Evolutionary conservation across 2,113 vertebrate genomes (phyloP), one percentile per base, ranked within the genome.

Genomic region (Vicugna pacos): DNA sequence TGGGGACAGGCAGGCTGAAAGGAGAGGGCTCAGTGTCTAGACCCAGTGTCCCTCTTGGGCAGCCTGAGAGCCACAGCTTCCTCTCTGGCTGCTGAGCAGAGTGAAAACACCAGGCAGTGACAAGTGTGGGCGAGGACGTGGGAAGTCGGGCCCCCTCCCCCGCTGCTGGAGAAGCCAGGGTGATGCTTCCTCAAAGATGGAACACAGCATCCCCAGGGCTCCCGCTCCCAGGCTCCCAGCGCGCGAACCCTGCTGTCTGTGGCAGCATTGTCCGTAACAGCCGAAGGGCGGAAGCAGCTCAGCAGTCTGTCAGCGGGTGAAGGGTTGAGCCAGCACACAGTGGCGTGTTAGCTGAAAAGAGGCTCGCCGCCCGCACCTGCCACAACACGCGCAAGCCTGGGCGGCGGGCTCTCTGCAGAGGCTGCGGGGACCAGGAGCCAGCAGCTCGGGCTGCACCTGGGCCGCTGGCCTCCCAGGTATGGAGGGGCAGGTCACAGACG

Each of bases 241-340:
- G 17, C 4, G 1, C 0, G 0, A 32, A 4, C 0, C 38, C 38
- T 42, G 0, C 38, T 42, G 0, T 8, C 2, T 4, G 0, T 2
- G 2, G 22, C 42, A 16, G 76, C 9, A 0, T 35, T 1, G 3
- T 6, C 14, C 26, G 0, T 14, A 1, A 6, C 1, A 2, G 5
- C 62, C 19, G 0, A 14, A 9, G 32, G 20, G 65, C 2, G 10
- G 30, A n/a, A 26, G n/a, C 8, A 14, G 22, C 48, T 48, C 38
- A 0, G 10, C 1, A 0, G 69, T 8, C 75, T 48, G 0, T 3
- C 19, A 4, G 24, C 0, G 19, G 35, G 20, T 2, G 56, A 42
- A 69, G 1, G 4, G 52, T 54, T 26, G 5, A 8, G 79, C 30
- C 1, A 16, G 30, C 50, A 20, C 15, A 17, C 8, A 1, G 52